Evolutionary conservation across 1,140 invertebrate genomes (phyloP).

Genomic region (Cepaea nemoralis): DNA sequence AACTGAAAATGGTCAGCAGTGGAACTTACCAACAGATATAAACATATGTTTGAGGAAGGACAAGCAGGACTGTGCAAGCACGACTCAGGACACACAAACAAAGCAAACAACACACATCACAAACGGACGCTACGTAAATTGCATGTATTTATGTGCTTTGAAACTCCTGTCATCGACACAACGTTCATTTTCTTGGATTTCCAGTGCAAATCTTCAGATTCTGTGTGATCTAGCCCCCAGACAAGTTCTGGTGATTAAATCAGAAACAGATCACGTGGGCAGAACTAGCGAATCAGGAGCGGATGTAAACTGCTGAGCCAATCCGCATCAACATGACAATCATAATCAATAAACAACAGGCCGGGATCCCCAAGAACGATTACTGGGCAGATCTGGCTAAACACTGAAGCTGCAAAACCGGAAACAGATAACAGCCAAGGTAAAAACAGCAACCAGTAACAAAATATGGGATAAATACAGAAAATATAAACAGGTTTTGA

Average conservation of each 20-base stretch:
- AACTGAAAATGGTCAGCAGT: too few relatives aligned
- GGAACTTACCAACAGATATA: too few relatives aligned
- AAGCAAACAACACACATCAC: too few relatives aligned
- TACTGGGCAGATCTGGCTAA: neutral
- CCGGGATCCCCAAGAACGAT: neutral
- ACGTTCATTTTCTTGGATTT: neutral
- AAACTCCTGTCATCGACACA: too few relatives aligned
- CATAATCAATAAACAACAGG: slow-evolving; percentile 9
- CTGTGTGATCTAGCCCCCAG: neutral
- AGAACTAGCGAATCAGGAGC: neutral
- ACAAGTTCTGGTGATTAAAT: neutral
- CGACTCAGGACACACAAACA: too few relatives aligned
- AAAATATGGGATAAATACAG: neutral
- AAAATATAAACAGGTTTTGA: neutral
- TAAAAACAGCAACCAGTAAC: neutral
- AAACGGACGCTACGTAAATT: too few relatives aligned
- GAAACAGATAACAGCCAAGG: neutral
- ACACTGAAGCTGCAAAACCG: neutral
- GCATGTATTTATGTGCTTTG: too few relatives aligned
- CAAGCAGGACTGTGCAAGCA: too few relatives aligned
- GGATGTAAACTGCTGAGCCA: neutral
- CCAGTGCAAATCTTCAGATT: neutral
- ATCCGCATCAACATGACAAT: neutral
- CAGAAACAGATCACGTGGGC: neutral
- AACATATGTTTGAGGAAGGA: too few relatives aligned